Evolutionary conservation across 2,888 invertebrate species (phyloP).

Genomic region (Apamea crenata): DNA sequence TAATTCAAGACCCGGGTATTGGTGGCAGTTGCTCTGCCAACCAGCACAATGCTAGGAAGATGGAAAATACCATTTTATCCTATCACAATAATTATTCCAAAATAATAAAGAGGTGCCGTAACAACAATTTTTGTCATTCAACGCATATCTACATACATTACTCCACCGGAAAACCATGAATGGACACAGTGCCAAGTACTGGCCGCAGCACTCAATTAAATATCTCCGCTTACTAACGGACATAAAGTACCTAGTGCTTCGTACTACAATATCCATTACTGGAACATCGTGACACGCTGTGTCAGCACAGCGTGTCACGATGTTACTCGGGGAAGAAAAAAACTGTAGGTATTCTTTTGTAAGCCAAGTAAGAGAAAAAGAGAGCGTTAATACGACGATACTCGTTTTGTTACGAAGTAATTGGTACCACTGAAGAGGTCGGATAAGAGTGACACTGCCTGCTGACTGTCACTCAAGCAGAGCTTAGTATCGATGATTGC

Average conservation of each 20-base stretch:
- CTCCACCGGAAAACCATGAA: not conserved
- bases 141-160: not conserved
- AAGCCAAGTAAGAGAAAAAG: not conserved
- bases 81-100: not conserved
- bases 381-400: no score
- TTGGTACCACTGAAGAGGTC: no score
- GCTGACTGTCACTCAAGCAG: no score
- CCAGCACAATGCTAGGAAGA: not conserved
- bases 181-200: constrained; percentile 20
- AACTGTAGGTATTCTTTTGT: not conserved
- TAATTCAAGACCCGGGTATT: no score
- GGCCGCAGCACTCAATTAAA: constrained; percentile 33
- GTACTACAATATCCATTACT: constrained; percentile 28
- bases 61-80: not conserved
- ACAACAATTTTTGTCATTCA: not conserved
- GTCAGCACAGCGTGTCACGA: no score
- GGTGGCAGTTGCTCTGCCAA: not conserved
- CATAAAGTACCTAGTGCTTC: constrained; percentile 8
- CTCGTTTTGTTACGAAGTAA: no score
- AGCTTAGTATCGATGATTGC: no score
- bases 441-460: no score
- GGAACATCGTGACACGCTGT: constrained; percentile 25
- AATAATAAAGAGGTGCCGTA: not conserved
- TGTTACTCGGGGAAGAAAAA: not conserved
- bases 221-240: not conserved